Evolutionary conservation across 2,113 vertebrate species (phyloP).

Genomic region (Brachyhypopomus gauderio): DNA sequence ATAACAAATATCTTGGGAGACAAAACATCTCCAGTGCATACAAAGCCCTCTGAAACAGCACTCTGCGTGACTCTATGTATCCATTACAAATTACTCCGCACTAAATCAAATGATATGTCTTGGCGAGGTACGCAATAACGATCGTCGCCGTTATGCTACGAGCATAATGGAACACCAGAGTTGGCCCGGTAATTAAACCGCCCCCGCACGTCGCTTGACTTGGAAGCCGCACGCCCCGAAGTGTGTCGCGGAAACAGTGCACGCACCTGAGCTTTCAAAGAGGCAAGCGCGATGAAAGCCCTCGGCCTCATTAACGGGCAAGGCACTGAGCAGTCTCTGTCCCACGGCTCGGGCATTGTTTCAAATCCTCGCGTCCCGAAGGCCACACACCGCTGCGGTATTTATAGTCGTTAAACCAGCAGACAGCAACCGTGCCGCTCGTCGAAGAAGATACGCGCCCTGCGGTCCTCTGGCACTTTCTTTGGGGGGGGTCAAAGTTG

Average conservation of each 20-base stretch:
- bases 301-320: conserved; percentile 47
- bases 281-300: conserved; percentile 12
- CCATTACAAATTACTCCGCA: neutral
- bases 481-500: neutral
- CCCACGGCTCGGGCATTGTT: conserved; percentile 17
- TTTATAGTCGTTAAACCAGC: conserved; percentile 47
- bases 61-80: neutral
- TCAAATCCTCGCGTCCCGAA: conserved; percentile 30
- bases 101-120: neutral
- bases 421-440: conserved; percentile 25
- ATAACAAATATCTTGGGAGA: neutral
- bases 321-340: conserved; percentile 26
- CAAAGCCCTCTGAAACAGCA: neutral
- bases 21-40: neutral
- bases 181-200: conserved; percentile 16
- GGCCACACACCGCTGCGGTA: conserved; percentile 34
- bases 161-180: neutral
- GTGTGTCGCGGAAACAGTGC: conserved; percentile 18
- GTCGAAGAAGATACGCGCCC: conserved; percentile 36
- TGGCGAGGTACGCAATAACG: neutral
- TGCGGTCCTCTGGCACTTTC: conserved; percentile 27
- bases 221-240: conserved; percentile 4
- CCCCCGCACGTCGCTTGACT: conserved; percentile 5
- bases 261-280: conserved; percentile 30
- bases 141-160: neutral